These are phyloP conservation scores for Escarpia spicata DNA, from an alignment of 2,888 invertebrate species.

Conservation along the genomic window DNA sequence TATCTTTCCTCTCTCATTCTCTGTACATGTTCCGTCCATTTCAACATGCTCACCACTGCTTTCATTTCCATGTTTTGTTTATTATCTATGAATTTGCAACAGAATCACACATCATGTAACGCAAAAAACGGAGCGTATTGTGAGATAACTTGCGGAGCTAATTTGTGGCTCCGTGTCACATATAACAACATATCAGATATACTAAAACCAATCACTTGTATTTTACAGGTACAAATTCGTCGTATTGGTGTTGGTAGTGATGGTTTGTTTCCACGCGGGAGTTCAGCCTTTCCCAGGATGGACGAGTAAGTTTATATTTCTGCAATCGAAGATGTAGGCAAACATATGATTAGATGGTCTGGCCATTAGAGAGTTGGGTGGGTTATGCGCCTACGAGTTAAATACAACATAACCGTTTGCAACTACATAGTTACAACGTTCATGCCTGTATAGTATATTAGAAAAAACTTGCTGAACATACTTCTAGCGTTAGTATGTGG, in stretches of 20 bases:
- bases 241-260: neutral
- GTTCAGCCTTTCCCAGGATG: neutral
- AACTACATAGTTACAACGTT: too few relatives aligned
- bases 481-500: neutral
- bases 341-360: neutral
- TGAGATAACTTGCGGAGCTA: neutral
- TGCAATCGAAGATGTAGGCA: neutral
- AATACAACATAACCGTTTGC: too few relatives aligned
- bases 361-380: neutral
- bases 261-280: neutral
- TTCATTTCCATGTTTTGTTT: too few relatives aligned
- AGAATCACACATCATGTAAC: too few relatives aligned
- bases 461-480: too few relatives aligned
- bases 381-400: too few relatives aligned
- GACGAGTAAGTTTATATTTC: neutral
- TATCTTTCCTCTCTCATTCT: too few relatives aligned
- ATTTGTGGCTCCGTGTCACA: neutral
- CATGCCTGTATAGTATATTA: too few relatives aligned
- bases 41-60: too few relatives aligned
- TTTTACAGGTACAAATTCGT: constrained; percentile 8
- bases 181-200: neutral
- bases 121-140: neutral
- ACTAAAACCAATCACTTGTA: neutral
- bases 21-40: too few relatives aligned
- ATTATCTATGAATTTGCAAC: too few relatives aligned